Evolutionary conservation across 2,113 vertebrate genomes (phyloP).

Genomic region (Gavia stellata): DNA sequence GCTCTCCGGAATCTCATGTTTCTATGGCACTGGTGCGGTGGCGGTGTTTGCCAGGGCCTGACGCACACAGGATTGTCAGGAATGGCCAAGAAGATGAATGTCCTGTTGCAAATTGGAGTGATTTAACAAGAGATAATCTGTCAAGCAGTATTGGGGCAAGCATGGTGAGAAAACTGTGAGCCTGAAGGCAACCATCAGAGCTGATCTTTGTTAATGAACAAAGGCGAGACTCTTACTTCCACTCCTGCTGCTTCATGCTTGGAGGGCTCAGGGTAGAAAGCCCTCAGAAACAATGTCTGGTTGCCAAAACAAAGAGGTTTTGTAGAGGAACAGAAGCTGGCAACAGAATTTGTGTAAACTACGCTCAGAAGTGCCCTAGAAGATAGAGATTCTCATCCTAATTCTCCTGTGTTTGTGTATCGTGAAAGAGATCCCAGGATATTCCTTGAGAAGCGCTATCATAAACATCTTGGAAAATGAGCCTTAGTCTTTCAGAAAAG

Average conservation of each 20-base stretch:
- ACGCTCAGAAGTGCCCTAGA: background rate
- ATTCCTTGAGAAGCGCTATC: background rate
- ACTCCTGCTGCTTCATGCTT: background rate
- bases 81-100: background rate
- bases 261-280: background rate
- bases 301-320: background rate
- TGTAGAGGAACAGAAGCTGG: background rate
- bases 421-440: background rate
- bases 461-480: background rate
- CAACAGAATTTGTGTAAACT: background rate
- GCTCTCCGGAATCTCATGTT: background rate
- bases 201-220: background rate
- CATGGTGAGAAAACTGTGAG: background rate
- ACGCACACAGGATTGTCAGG: background rate
- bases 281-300: background rate
- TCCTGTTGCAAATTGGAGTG: background rate
- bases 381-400: background rate
- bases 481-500: background rate
- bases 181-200: background rate
- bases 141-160: background rate
- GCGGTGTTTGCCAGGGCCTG: background rate
- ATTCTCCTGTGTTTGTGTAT: background rate
- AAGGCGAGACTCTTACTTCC: background rate
- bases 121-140: conserved; percentile 18
- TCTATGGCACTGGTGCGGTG: background rate